phyloP scores from a whole-genome alignment of 2,113 vertebrate species.

The Clarias batrachus region DNA sequence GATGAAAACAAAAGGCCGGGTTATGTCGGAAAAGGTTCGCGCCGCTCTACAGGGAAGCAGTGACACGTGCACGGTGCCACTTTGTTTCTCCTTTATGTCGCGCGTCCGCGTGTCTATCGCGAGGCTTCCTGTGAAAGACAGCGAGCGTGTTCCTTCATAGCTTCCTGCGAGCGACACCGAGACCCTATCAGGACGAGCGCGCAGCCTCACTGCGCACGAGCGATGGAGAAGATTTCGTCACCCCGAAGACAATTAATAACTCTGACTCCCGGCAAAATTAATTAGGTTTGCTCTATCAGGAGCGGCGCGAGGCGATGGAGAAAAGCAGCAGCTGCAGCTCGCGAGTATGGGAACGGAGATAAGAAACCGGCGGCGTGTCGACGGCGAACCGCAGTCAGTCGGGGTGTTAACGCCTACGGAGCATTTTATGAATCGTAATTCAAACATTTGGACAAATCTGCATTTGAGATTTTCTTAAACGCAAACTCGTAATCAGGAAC shows the following conservation, averaged over 20 bases:
- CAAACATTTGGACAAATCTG: background rate
- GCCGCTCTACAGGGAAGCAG: background rate
- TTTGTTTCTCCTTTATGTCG: background rate
- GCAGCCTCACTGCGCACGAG: background rate
- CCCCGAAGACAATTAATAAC: conserved; percentile 32
- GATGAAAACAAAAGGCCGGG: background rate
- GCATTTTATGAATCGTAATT: background rate
- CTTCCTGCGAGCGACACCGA: conserved; percentile 9
- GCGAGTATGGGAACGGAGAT: background rate
- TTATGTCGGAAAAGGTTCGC: background rate
- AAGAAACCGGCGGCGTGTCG: background rate
- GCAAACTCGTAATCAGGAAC: background rate
- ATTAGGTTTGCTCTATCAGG: conserved; percentile 37
- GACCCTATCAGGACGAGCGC: background rate
- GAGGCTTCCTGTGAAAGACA: conserved; percentile 14
- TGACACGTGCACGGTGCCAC: background rate
- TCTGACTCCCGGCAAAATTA: conserved; percentile 32
- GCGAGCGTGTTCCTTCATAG: background rate
- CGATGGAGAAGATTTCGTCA: background rate
- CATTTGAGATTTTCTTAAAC: background rate
- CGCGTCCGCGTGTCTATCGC: background rate
- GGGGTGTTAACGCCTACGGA: background rate
- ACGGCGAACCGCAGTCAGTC: background rate
- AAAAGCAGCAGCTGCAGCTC: conserved; percentile 9
- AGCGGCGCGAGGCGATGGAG: background rate